Evolutionary conservation across 2,113 vertebrate genomes (phyloP).

Genomic region (Tragulus kanchil): DNA sequence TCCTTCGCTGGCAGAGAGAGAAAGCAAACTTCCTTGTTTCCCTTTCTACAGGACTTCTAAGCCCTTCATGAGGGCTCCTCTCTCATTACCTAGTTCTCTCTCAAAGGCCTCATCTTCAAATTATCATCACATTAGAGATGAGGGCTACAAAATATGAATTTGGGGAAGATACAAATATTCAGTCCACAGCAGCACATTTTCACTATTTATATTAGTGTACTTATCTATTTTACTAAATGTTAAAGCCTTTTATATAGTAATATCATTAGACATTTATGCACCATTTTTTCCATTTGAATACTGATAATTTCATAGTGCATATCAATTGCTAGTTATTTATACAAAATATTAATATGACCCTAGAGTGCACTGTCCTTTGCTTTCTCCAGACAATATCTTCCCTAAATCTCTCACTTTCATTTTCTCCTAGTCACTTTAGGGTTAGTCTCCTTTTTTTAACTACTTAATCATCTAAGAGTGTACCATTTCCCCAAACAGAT

Average conservation of each 20-base stretch:
- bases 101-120: neutral
- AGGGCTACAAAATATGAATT: neutral
- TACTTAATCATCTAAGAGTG: neutral
- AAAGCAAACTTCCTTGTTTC: neutral
- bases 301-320: neutral
- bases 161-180: neutral
- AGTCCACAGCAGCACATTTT: neutral
- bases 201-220: neutral
- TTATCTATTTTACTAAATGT: conserved; percentile 10
- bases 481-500: neutral
- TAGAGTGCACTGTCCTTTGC: conserved; percentile 17
- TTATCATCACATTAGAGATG: neutral
- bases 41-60: neutral
- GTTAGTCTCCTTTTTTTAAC: neutral
- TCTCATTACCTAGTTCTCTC: neutral
- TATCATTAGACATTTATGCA: neutral
- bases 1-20: neutral
- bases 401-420: neutral
- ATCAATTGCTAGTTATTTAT: neutral
- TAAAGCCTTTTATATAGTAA: neutral
- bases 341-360: neutral
- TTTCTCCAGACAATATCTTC: neutral
- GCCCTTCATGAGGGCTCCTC: neutral
- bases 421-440: neutral
- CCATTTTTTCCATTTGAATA: neutral